Evolutionary conservation across 2,797 vertebrate species (phyloP).

Genomic region (Graptemys geographica): DNA sequence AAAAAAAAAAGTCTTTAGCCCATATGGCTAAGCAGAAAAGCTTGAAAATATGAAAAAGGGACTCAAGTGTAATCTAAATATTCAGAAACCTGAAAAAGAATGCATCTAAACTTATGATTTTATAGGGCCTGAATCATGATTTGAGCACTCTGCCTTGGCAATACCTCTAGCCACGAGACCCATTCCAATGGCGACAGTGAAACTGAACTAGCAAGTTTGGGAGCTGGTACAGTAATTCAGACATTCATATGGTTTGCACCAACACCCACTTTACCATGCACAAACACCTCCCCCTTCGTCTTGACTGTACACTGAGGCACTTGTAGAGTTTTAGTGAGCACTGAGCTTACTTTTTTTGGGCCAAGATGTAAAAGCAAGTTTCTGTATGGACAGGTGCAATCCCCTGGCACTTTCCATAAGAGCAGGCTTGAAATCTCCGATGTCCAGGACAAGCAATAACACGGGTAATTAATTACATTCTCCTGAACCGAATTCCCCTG

Average conservation of each 20-base stretch:
- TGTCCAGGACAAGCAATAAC: neutral
- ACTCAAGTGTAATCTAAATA: too few species aligned
- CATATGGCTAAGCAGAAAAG: too few species aligned
- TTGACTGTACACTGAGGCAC: too few species aligned
- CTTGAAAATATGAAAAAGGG: too few species aligned
- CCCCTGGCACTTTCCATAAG: neutral
- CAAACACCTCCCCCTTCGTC: neutral
- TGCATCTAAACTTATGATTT: too few species aligned
- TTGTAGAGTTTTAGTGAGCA: neutral
- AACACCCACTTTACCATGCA: neutral
- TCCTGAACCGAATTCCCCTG: neutral
- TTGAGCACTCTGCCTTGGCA: accelerated
- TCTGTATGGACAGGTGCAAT: neutral
- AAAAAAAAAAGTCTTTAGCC: too few species aligned
- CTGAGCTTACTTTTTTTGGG: neutral
- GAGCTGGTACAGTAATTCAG: accelerated
- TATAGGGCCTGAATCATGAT: too few species aligned
- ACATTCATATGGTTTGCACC: accelerated
- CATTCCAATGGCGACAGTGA: accelerated
- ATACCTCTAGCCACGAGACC: accelerated
- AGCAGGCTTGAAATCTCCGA: neutral
- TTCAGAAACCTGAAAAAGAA: too few species aligned
- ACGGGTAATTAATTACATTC: neutral
- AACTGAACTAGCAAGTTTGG: accelerated
- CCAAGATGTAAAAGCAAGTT: neutral